These are phyloP conservation scores for Nicator chloris DNA, from an alignment of 2,113 vertebrate genomes.

Conservation along the genomic window DNA sequence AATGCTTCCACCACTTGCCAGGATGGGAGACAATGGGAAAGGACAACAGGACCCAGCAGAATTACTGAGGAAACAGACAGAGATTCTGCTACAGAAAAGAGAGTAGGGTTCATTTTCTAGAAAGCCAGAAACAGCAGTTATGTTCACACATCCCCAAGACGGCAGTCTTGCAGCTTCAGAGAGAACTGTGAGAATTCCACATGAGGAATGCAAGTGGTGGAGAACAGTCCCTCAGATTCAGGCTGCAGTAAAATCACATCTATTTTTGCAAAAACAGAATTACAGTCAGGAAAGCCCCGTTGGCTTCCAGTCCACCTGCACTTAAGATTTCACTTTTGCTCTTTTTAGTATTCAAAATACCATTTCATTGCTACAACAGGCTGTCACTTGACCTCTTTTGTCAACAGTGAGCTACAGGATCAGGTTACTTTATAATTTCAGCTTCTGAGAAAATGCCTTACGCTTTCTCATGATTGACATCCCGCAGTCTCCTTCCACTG, in stretches of 20 bases:
- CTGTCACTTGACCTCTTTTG: background rate
- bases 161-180: background rate
- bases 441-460: conserved; percentile 59
- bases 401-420: background rate
- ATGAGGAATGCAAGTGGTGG: background rate
- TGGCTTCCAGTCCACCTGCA: background rate
- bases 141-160: background rate
- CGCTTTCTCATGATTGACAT: conserved; percentile 98
- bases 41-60: background rate
- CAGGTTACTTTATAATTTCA: background rate
- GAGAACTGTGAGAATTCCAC: background rate
- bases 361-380: background rate
- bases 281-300: background rate
- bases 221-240: background rate
- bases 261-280: background rate
- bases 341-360: background rate
- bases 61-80: background rate
- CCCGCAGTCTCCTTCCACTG: conserved; percentile 90
- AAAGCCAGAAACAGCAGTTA: background rate
- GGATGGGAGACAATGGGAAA: background rate
- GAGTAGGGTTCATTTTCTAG: background rate
- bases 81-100: background rate
- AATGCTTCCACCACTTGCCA: background rate
- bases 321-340: background rate
- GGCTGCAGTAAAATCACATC: background rate